phyloP scores from a whole-genome alignment of 2,113 vertebrate genomes.

The Accipiter cooperii region DNA sequence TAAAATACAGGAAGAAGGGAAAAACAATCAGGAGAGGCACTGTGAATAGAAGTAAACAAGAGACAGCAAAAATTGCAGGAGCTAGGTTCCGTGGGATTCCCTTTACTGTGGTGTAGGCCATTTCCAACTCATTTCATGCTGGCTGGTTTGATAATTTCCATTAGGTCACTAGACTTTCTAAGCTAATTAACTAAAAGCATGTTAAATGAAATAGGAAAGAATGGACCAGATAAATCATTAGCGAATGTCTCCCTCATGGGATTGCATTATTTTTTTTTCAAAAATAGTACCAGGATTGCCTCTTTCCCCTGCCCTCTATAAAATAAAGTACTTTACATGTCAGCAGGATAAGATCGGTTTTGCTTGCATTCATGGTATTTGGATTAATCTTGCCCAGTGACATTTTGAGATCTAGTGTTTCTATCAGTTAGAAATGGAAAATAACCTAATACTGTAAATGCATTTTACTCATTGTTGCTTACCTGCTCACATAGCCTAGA shows the following conservation, averaged over 20 bases:
- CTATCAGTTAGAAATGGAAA: neutral
- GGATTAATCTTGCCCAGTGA: neutral
- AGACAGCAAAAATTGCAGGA: neutral
- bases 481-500: neutral
- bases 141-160: neutral
- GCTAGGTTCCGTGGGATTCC: neutral
- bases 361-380: neutral
- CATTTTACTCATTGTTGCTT: neutral
- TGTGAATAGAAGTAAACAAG: neutral
- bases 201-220: neutral
- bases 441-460: neutral
- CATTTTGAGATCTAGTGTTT: neutral
- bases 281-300: neutral
- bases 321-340: neutral
- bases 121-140: neutral
- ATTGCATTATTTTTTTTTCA: neutral
- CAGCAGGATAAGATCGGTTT: neutral
- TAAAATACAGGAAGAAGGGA: neutral
- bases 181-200: constrained; percentile 23
- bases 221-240: neutral
- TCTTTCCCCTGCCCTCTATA: neutral
- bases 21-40: neutral
- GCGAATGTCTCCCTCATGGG: neutral
- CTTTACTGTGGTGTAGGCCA: neutral
- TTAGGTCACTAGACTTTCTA: neutral